A percentile compares a stretch with the other conserved stretches of the same genome.
Conservation (phyloP, 2,797 vertebrate species). For the Pempheris klunzingeri region DNA sequence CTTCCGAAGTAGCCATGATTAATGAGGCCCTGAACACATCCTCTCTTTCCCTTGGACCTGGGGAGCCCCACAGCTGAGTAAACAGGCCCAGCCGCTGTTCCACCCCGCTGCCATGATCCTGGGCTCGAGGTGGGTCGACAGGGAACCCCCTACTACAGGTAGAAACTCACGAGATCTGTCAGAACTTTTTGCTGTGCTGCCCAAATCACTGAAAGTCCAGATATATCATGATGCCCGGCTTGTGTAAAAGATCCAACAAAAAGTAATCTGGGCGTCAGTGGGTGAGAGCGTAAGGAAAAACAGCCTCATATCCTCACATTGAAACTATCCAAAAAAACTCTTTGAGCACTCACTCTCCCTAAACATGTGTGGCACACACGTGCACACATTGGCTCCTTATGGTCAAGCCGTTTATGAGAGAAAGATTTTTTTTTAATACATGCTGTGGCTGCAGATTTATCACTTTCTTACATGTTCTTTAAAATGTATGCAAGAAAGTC, state of each 20-base stretch:
- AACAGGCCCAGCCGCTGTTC: constrained; percentile 85
- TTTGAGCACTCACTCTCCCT: background rate
- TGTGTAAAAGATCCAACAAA: constrained; percentile 38
- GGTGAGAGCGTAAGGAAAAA: constrained; percentile 36
- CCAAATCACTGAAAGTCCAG: background rate
- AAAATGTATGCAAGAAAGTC: constrained; percentile 20
- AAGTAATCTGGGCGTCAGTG: constrained; percentile 25
- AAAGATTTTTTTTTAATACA: too few relatives aligned
- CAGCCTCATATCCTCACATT: background rate
- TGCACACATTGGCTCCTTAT: constrained; percentile 52
- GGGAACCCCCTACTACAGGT: constrained; percentile 82
- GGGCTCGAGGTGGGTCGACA: constrained; percentile 50
- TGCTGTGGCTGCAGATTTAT: constrained; percentile 59
- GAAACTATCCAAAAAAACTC: background rate
- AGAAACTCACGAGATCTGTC: constrained; percentile 66
- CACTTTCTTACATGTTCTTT: constrained; percentile 56
- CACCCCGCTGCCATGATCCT: constrained; percentile 70
- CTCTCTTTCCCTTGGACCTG: constrained; percentile 87
- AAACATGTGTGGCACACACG: constrained; percentile 58
- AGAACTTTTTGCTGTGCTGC: constrained; percentile 9
- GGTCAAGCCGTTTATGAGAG: constrained; percentile 55
- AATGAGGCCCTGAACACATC: constrained; percentile 90
- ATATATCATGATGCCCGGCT: constrained; percentile 10
- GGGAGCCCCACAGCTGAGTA: constrained; percentile 91
- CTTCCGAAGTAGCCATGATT: constrained; percentile 90